Base-by-base conservation (phyloP, 2,888 invertebrate species). In the Volucella inanis region DNA sequence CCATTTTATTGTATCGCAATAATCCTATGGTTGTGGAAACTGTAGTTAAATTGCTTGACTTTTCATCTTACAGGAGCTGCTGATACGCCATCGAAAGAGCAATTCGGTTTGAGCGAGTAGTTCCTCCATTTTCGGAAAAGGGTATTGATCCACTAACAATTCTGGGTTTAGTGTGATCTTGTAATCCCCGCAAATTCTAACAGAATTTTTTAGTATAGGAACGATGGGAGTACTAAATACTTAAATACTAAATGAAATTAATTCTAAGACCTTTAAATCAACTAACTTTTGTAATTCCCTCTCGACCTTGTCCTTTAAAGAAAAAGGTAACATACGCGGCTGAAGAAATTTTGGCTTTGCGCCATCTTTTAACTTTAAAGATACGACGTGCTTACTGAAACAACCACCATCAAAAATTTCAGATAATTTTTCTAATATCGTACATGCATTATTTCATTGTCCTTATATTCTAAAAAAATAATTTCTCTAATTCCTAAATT, bases 11-110 rank as follows among this genome's bases (percentile, higher is more conserved):
- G 50, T 77, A 70, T 45, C 39, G 38, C 45, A 61, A 77, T 6
- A 70, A 14, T 31, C 68, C 62, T 80, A 43, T 89, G 70, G 43
- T 88, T 88, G 15, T 88, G 18, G 87, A 88, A 84, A 89, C 88
- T 0, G 89, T 88, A 10, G 89, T 84, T 18, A 89, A 72, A 12
- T 81, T 87, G 15, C 78, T 87, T 1, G 87, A 87, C 18, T 87
- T 74, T 45, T 90, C 89, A n/a, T 89, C 88, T 8, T 89, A 61
- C 10, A 79, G 64, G 12, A 89, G 65, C n/a, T n/a, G n/a, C n/a
- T n/a, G n/a, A n/a, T n/a, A n/a, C n/a, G n/a, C n/a, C n/a, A n/a
- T n/a, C n/a, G n/a, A n/a, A n/a, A n/a, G n/a, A n/a, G n/a, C n/a
- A n/a, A n/a, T n/a, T n/a, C n/a, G n/a, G n/a, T n/a, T n/a, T n/a